Evolutionary conservation across 2,888 invertebrate genomes (phyloP), one percentile per base, ranked within the genome.

Genomic region (Mactromeris polynyma): DNA sequence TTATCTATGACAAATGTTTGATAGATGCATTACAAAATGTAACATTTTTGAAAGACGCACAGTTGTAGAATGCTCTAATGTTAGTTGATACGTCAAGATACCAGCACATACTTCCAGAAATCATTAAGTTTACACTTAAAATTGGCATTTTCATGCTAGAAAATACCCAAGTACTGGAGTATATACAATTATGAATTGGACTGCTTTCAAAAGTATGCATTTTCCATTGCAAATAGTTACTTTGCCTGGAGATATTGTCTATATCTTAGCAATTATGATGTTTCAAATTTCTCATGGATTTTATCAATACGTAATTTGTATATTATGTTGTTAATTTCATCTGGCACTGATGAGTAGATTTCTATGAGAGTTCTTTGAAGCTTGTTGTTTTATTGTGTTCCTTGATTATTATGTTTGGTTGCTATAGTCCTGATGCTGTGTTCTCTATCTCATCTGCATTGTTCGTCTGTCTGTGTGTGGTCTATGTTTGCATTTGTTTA

Each of bases 1-100:
- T 46, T 73, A 83, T 26, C 83, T 46, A 33, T 83, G 73, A 83
- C 83, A 83, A 83, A 40, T 83, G 11, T 73, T 31, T 83, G 73
- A 83, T 33, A 69, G 40, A 26, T 83, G 38, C 40, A 42, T 42
- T 69, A 42, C 31, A 33, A 73, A 36, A 73, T 73, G 19, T 36
- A 33, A 19, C n/a, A 64, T 64, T 26, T 64, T n/a, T 64, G 58
- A 64, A 64, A 64, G 58, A 64, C 26, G 26, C 58, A 6, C 58
- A 26, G 58, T 26, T 26, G 58, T 64, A 26, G 26, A 26, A 26
- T 26, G 9, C 9, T 26, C 26, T 21, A 26, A 26, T 64, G 26
- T 7, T 26, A 64, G n/a, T 64, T 64, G 58, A 64, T 64, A 26
- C 11, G 58, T 64, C 26, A 64, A 64, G 58, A 64, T 64, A 64